These are phyloP conservation scores for Temnothorax nylanderi DNA, from an alignment of 1,140 invertebrate species.

Conservation along the genomic window DNA sequence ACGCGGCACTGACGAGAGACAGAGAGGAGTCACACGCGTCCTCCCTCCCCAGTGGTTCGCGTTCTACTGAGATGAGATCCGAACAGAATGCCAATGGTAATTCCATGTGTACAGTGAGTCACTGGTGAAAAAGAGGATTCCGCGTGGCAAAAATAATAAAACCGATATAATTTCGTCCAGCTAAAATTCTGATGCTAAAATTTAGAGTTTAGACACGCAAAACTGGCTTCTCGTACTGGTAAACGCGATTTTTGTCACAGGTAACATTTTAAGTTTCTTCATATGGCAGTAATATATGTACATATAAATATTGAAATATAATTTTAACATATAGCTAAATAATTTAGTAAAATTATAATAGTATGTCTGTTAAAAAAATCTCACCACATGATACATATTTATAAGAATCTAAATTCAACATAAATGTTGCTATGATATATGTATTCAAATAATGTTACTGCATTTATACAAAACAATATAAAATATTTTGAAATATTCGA, in stretches of 20 bases:
- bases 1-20: slow-evolving; percentile 12
- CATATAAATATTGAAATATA: not conserved
- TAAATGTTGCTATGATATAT: no score
- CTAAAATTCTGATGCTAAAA: not conserved
- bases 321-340: not conserved
- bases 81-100: slow-evolving; percentile 63
- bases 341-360: not conserved
- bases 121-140: slow-evolving; percentile 35
- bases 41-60: slow-evolving; percentile 51
- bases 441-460: no score
- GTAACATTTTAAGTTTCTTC: not conserved
- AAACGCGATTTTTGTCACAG: not conserved
- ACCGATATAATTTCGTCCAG: slow-evolving; percentile 18
- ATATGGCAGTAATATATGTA: no score
- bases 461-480: not conserved
- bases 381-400: not conserved
- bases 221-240: not conserved
- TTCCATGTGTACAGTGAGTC: slow-evolving; percentile 64
- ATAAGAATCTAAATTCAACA: not conserved
- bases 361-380: not conserved
- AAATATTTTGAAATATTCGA: not conserved
- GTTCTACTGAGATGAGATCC: slow-evolving; percentile 63
- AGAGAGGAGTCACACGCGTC: slow-evolving; percentile 46
- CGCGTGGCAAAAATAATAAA: not conserved
- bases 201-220: not conserved